Conservation (phyloP, 2,113 vertebrate species). For the Callorhinus ursinus region DNA sequence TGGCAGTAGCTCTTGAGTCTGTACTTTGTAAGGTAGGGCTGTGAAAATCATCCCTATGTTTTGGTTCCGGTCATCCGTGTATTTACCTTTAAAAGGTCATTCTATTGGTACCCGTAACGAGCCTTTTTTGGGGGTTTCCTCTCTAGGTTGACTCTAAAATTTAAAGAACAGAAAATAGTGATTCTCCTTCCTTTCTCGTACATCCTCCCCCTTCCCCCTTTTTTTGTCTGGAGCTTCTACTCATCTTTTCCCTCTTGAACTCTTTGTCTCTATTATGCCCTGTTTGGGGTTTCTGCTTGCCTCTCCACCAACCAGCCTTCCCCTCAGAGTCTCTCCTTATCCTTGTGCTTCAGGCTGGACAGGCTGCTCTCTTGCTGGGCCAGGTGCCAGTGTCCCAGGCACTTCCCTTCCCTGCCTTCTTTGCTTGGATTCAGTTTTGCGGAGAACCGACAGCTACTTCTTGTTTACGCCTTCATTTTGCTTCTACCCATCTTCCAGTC, state of each 20-base stretch:
- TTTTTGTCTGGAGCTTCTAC: background rate
- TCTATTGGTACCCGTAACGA: background rate
- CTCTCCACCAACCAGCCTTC: background rate
- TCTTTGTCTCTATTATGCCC: background rate
- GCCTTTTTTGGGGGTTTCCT: background rate
- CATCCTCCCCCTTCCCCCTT: fast-evolving
- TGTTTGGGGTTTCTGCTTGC: background rate
- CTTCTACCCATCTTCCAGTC: background rate
- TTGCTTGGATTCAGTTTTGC: background rate
- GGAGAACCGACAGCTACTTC: background rate
- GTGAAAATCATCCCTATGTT: background rate
- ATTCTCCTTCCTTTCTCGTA: background rate
- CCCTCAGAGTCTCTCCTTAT: background rate
- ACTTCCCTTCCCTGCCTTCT: background rate
- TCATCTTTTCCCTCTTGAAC: background rate
- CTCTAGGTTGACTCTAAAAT: background rate
- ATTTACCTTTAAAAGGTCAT: background rate
- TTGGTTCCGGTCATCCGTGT: background rate
- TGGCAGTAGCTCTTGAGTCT: background rate
- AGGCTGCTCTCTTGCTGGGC: background rate
- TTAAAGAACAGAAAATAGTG: background rate
- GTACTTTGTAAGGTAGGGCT: background rate
- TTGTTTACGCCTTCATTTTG: background rate
- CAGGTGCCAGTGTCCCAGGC: background rate
- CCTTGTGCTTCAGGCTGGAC: background rate